phyloP scores from a whole-genome alignment of 2,113 vertebrate species.

The Rostratula benghalensis region DNA sequence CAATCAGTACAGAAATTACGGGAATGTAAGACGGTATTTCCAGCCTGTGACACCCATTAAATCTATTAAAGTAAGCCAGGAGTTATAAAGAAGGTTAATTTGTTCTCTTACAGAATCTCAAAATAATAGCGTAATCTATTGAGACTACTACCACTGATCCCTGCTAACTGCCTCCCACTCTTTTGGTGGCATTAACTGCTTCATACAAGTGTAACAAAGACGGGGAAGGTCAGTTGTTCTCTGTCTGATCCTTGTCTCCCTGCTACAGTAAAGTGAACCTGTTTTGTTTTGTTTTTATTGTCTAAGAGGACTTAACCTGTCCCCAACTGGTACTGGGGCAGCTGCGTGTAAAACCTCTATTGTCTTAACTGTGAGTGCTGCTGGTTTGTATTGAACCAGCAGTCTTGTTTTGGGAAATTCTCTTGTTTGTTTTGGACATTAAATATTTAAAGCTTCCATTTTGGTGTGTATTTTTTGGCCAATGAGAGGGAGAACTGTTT shows the following conservation, averaged over 20 bases:
- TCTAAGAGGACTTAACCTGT: background rate
- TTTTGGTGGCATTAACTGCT: background rate
- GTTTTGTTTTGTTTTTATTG: background rate
- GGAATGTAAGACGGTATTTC: background rate
- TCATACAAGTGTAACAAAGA: background rate
- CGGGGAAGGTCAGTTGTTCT: background rate
- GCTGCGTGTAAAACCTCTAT: background rate
- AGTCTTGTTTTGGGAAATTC: slow-evolving; percentile 5
- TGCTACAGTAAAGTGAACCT: background rate
- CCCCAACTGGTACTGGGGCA: background rate
- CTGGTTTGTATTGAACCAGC: background rate
- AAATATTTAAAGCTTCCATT: slow-evolving; percentile 50
- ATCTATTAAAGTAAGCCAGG: slow-evolving; percentile 18
- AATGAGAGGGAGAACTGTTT: background rate
- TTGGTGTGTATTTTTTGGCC: background rate
- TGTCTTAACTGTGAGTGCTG: background rate
- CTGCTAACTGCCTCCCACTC: background rate
- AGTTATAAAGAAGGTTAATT: slow-evolving; percentile 25
- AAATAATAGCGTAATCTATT: slow-evolving; percentile 13
- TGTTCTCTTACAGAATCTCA: slow-evolving; percentile 2
- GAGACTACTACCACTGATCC: background rate
- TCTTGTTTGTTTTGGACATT: slow-evolving; percentile 7
- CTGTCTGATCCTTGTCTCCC: background rate
- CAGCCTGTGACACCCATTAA: background rate
- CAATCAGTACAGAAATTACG: background rate